Base-by-base conservation (phyloP, 1,140 invertebrate species). In the Leptoteleia sp. region DNA sequence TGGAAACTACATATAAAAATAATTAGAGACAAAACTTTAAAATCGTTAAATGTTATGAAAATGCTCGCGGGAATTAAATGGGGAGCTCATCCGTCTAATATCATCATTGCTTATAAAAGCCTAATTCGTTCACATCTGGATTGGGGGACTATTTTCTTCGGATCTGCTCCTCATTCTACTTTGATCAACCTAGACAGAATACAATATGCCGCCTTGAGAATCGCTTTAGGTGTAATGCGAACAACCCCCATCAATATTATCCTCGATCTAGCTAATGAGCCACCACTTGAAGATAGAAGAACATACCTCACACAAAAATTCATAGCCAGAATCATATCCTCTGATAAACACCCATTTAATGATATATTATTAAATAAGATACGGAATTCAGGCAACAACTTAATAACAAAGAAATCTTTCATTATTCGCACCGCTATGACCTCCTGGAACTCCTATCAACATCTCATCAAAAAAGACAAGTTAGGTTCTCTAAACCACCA, bases 181-280 rank as follows among this genome's bases (percentile, higher is more conserved):
- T 5, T 4, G 8, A 13, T 13, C 29, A 35, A 31, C 47, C 17
- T 79, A 0, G 55, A 73, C 12, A 29, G 7, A 0, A 29, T 64
- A 0, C 70, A 79, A 31, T 73, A 31, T 22, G 33, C 70, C 0
- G 48, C 68, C 1, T 3, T 79, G 0, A 62, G 76, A 47, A 9
- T 9, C 0, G 31, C 8, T 11, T 15, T 78, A 11, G 71, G 76
- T 0, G 31, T 50, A 9, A 67, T 71, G 45, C 50, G 42, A 43
- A 55, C 75, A 0, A 81, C 79, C 0, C 70, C 76, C 0, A 72
- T 22, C 0, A 55, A 65, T 8, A 31, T 78, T 6, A 0, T 81
- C 0, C 47, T 62, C 0, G 57, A 78, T 9, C n/a, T 75, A 17
- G 68, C 45, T 8, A 31, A 42, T 31, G 54, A 73, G 33, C 4